phyloP scores from a whole-genome alignment of 92 coral and sea anemone species.

The Pocillopora grandis region DNA sequence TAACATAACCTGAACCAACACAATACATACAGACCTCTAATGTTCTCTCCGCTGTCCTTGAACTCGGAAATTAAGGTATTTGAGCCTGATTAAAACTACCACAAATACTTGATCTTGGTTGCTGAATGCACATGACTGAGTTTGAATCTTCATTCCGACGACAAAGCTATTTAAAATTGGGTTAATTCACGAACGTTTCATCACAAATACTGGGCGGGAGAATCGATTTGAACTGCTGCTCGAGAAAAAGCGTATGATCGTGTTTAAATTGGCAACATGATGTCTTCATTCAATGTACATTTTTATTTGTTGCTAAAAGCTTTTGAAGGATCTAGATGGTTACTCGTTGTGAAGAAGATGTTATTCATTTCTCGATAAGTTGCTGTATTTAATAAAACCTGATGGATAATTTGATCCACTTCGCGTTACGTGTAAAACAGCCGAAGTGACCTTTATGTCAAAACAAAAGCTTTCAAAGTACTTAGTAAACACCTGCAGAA shows the following conservation, averaged over 20 bases:
- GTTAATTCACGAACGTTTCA: not conserved
- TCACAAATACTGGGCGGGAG: not conserved
- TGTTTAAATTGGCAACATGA: not conserved
- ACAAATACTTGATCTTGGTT: too few species aligned
- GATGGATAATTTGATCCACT: not conserved
- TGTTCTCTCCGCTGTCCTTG: not conserved
- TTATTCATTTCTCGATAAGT: not conserved
- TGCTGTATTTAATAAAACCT: not conserved
- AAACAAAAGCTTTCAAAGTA: slow-evolving; percentile 13
- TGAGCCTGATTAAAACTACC: not conserved
- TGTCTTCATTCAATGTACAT: too few species aligned
- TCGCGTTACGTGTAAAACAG: not conserved
- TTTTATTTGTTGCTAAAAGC: too few species aligned
- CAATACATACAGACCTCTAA: not conserved
- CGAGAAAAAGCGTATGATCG: not conserved
- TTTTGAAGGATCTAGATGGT: not conserved
- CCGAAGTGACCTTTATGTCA: not conserved
- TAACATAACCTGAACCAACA: slow-evolving; percentile 1
- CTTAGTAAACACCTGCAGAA: slow-evolving; percentile 10
- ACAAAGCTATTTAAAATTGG: not conserved
- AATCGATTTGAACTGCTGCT: not conserved
- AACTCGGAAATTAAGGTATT: slow-evolving; percentile 5
- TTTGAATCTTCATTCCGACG: not conserved
- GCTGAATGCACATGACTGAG: not conserved
- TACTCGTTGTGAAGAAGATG: not conserved